Conservation (phyloP, 2,888 invertebrate genomes). For the Teinopalpus imperialis region DNA sequence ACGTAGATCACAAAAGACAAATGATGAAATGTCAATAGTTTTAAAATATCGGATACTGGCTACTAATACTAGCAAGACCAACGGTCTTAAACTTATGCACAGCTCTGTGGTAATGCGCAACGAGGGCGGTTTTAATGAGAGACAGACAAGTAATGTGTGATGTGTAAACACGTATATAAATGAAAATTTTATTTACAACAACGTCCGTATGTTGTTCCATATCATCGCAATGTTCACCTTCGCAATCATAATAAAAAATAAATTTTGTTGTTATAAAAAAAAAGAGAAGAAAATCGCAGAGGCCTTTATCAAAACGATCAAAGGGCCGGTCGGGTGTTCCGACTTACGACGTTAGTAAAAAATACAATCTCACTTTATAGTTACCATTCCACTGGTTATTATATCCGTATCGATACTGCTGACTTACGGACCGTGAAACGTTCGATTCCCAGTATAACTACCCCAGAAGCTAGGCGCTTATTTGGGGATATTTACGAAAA, state of each 20-base stretch:
- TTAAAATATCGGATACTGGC: too few relatives aligned
- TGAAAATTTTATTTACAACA: slow-evolving; percentile 1
- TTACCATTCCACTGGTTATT: slow-evolving; percentile 81
- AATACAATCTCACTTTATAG: slow-evolving; percentile 82
- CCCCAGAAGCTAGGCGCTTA: slow-evolving; percentile 53
- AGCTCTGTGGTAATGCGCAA: too few relatives aligned
- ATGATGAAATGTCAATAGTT: too few relatives aligned
- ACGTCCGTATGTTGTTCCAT: slow-evolving; percentile 1
- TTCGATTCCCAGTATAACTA: slow-evolving; percentile 46
- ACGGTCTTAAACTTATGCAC: too few relatives aligned
- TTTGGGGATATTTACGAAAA: slow-evolving; percentile 52
- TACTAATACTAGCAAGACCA: too few relatives aligned
- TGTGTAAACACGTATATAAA: too few relatives aligned
- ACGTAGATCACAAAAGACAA: too few relatives aligned
- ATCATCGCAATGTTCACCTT: slow-evolving; percentile 26
- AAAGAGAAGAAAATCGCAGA: slow-evolving; percentile 63
- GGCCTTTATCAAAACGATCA: slow-evolving; percentile 79
- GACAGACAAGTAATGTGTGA: too few relatives aligned
- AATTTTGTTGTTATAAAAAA: slow-evolving; percentile 55
- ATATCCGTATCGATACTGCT: slow-evolving; percentile 76
- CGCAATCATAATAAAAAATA: slow-evolving; percentile 64
- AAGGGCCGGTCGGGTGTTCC: slow-evolving; percentile 79
- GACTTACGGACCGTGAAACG: slow-evolving; percentile 78
- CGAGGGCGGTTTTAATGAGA: too few relatives aligned
- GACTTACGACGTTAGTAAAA: slow-evolving; percentile 81